phyloP scores from a whole-genome alignment of 2,113 vertebrate species.

The Apaloderma vittatum region DNA sequence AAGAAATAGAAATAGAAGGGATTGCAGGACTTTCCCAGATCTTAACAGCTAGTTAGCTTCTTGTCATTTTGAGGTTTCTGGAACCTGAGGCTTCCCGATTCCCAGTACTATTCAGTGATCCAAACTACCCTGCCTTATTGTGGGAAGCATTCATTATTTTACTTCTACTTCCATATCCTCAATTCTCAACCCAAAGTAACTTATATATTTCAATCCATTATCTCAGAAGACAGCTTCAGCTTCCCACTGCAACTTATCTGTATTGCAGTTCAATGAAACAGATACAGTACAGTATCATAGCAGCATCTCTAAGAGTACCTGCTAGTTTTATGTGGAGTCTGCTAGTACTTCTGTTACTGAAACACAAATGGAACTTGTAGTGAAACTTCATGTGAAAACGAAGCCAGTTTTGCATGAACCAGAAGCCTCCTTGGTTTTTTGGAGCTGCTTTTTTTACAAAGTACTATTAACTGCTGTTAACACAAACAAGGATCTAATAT shows the following conservation, averaged over 20 bases:
- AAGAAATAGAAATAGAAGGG: neutral
- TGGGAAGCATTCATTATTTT: neutral
- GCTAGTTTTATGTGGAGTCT: neutral
- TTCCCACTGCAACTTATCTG: neutral
- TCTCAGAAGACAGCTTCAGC: neutral
- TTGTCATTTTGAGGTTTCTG: rapidly evolving
- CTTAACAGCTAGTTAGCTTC: neutral
- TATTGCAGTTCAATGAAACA: neutral
- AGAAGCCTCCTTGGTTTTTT: neutral
- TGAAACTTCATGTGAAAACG: neutral
- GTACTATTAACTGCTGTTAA: neutral
- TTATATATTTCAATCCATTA: neutral
- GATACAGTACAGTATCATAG: neutral
- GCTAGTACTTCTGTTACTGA: neutral
- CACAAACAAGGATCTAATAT: neutral
- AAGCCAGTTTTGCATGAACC: neutral
- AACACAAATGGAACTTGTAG: neutral
- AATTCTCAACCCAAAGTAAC: neutral
- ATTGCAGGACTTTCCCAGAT: neutral
- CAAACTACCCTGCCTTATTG: neutral
- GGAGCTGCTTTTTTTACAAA: neutral
- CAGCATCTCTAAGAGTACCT: neutral
- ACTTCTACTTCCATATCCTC: neutral
- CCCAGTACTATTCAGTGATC: neutral
- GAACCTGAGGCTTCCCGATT: neutral